These are phyloP conservation scores for Cephus runcator DNA, from an alignment of 2,888 invertebrate species.

Conservation along the genomic window DNA sequence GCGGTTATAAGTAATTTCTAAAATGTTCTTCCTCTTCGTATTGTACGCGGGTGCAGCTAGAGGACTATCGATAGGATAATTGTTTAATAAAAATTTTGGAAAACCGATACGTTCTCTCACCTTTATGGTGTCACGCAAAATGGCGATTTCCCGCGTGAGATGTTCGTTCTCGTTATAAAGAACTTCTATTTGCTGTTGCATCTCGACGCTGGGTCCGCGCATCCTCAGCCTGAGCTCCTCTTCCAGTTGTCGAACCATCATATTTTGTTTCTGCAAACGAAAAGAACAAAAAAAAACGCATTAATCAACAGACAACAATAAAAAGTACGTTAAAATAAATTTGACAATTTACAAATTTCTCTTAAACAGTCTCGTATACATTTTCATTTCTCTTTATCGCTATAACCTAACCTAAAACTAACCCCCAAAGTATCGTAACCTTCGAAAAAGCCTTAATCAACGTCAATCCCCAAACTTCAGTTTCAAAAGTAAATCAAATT, in stretches of 20 bases:
- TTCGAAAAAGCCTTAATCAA: no score
- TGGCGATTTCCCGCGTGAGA: slow-evolving; percentile 90
- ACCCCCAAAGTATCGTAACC: no score
- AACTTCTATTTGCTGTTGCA: slow-evolving; percentile 92
- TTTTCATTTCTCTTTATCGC: no score
- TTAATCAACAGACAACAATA: background rate
- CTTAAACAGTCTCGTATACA: no score
- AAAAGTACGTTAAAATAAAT: no score
- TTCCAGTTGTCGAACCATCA: slow-evolving; percentile 92
- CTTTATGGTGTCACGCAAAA: slow-evolving; percentile 93
- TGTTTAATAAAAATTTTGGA: background rate
- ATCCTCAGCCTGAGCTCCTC: slow-evolving; percentile 90
- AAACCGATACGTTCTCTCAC: slow-evolving; percentile 62
- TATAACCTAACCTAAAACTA: no score
- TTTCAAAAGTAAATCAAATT: no score
- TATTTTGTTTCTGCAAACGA: slow-evolving; percentile 89
- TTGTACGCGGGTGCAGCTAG: no score
- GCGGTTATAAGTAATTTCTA: no score
- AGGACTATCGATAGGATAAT: background rate
- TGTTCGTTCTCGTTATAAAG: slow-evolving; percentile 95
- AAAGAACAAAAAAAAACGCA: slow-evolving; percentile 21
- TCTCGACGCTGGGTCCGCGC: slow-evolving; percentile 89
- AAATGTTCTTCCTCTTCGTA: no score
- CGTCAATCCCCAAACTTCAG: no score
- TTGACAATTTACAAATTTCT: no score